A percentile compares a stretch with the other conserved stretches of the same genome.
Conservation (phyloP, 1,140 invertebrate species). For the Campoletis sonorensis region DNA sequence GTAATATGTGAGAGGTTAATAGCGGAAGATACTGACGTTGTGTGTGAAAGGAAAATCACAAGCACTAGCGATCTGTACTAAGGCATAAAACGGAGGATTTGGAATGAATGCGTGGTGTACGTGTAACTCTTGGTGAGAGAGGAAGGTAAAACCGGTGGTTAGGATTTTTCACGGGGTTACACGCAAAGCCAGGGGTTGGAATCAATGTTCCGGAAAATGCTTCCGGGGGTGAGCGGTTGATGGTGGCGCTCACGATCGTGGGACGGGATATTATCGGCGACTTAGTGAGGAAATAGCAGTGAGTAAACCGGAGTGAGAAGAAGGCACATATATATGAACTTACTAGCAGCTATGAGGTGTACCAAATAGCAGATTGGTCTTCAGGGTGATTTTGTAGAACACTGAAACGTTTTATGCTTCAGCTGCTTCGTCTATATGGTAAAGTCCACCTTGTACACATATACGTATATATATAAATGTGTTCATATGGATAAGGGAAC, state of each 20-base stretch:
- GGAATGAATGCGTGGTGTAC: not conserved
- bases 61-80: not conserved
- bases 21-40: not conserved
- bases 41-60: not conserved
- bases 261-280: constrained; percentile 52
- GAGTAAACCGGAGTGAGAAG: not conserved
- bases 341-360: not conserved
- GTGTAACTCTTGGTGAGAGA: not conserved
- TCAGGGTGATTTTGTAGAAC: constrained; percentile 12
- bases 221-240: constrained; percentile 48
- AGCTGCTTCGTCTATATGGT: not conserved
- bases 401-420: constrained; percentile 11
- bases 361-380: constrained; percentile 43
- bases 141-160: constrained; percentile 39
- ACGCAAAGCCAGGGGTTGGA: constrained; percentile 43
- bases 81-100: not conserved
- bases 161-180: constrained; percentile 45
- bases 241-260: constrained; percentile 47
- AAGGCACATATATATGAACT: not conserved
- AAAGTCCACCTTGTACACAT: constrained; percentile 6
- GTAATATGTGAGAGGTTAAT: not conserved
- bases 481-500: no score
- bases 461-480: no score
- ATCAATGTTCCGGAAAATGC: constrained; percentile 47
- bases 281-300: constrained; percentile 57